Percentiles rank a stretch among this genome's conserved stretches.
These are phyloP conservation scores for Hypena proboscidalis DNA, from an alignment of 2,888 invertebrate genomes.

Conservation along the genomic window DNA sequence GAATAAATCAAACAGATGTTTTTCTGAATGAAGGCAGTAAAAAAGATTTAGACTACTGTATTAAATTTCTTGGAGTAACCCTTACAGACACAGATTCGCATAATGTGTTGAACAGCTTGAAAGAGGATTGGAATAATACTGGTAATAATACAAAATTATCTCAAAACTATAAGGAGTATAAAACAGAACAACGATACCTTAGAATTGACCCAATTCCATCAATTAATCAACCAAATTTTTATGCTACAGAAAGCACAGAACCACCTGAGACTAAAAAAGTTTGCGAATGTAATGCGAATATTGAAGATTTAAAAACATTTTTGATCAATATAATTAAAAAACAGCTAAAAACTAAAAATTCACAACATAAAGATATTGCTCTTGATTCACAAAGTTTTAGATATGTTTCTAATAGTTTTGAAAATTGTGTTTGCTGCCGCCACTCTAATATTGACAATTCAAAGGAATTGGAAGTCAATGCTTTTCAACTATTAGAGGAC, in stretches of 20 bases:
- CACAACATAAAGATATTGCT: slow-evolving; percentile 36
- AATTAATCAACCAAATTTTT: neutral
- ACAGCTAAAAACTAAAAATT: slow-evolving; percentile 15
- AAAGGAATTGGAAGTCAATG: slow-evolving; percentile 70
- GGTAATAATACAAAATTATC: neutral
- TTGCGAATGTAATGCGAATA: slow-evolving; percentile 40
- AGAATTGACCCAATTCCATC: slow-evolving; percentile 8
- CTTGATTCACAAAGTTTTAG: slow-evolving; percentile 45
- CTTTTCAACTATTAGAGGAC: slow-evolving; percentile 69
- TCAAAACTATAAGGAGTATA: slow-evolving; percentile 3
- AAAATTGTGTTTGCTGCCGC: slow-evolving; percentile 64
- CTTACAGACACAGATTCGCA: slow-evolving; percentile 49
- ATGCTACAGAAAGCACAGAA: slow-evolving; percentile 8
- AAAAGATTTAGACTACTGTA: slow-evolving; percentile 58
- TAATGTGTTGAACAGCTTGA: slow-evolving; percentile 10
- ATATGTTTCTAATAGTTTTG: slow-evolving; percentile 18
- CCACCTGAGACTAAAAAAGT: slow-evolving; percentile 4
- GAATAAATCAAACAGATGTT: slow-evolving; percentile 33
- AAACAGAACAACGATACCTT: neutral
- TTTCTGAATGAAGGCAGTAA: slow-evolving; percentile 36
- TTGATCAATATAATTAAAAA: slow-evolving; percentile 31
- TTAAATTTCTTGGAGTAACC: slow-evolving; percentile 74
- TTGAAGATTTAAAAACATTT: slow-evolving; percentile 43
- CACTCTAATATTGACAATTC: slow-evolving; percentile 44
- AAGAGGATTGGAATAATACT: neutral